Evolutionary conservation across 2,113 vertebrate genomes (phyloP).

Genomic region (Salvelinus fontinalis): DNA sequence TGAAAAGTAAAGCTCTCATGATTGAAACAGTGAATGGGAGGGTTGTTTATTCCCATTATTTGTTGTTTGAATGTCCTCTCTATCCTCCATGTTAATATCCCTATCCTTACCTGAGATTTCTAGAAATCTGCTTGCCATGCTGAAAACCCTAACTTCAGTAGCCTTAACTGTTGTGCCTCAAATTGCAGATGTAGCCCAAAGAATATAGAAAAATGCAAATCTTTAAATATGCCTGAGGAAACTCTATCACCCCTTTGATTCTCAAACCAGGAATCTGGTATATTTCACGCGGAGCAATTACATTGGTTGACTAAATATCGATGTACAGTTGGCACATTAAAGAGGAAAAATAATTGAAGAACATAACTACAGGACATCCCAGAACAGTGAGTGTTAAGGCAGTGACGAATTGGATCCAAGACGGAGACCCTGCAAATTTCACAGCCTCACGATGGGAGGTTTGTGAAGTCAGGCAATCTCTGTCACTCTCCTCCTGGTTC

Average conservation of each 20-base stretch:
- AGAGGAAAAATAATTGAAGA: conserved; percentile 79
- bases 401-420: conserved; percentile 68
- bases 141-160: conserved; percentile 43
- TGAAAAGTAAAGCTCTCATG: not conserved
- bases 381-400: conserved; percentile 65
- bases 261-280: conserved; percentile 44
- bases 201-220: conserved; percentile 72
- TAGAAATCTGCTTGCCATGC: conserved; percentile 65
- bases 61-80: conserved; percentile 1
- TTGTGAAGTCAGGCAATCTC: conserved; percentile 48
- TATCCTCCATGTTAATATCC: not conserved
- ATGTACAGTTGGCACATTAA: conserved; percentile 77
- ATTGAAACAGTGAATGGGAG: not conserved
- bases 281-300: conserved; percentile 74
- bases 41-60: not conserved
- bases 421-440: conserved; percentile 42
- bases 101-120: conserved; percentile 53
- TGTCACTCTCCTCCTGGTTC: conserved; percentile 25
- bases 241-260: conserved; percentile 75
- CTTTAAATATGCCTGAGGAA: conserved; percentile 59
- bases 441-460: conserved; percentile 43
- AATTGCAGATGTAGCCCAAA: conserved; percentile 73
- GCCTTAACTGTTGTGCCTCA: conserved; percentile 62
- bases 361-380: conserved; percentile 80
- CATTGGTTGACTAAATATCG: conserved; percentile 77